Evolutionary conservation across 2,888 invertebrate genomes (phyloP), one percentile per base, ranked within the genome.

Genomic region (Trimorus sp.): DNA sequence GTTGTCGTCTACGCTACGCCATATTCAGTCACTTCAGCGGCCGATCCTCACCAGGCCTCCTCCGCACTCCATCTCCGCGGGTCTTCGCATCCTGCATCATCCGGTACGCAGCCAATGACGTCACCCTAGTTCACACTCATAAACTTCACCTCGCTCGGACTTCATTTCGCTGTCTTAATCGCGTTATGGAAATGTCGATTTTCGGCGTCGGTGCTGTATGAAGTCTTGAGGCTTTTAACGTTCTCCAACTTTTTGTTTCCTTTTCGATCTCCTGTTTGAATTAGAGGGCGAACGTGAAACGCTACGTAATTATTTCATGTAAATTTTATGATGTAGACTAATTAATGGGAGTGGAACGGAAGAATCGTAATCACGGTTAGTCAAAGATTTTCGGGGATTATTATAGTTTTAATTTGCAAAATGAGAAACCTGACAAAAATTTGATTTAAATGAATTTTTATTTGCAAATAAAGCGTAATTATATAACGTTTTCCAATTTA

Each of bases 1-100:
- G 89, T 86, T 85, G 80, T 86, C 87, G 89, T 89, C 89, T 87
- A 89, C 89, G 88, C 88, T 88, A 84, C 85, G 87, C 86, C 85
- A 86, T 88, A 89, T 89, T 90, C 90, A 89, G 90, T 90, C 89
- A 90, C 87, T 89, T 89, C 87, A 88, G 71, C 63, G 84, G 60
- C 82, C 78, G 79, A 75, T 79, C 83, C 80, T 84, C 65, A 78
- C 71, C 69, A 49, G 37, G 40, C 54, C 65, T 40, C 79, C 65
- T 53, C 53, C 71, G 49, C 45, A 26, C 68, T 26, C 74, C 40
- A 68, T 60, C 60, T 77, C 48, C 45, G 49, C 54, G 37, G 48
- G 45, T 45, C 68, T 79, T 74, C 42, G 65, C 36, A 71, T 68
- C 53, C 49, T 53, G 70, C 59, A 78, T 79, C 53, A 77, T 38